These are phyloP conservation scores for Tarsius wallacei DNA, from an alignment of 2,797 vertebrate genomes.

Conservation along the genomic window DNA sequence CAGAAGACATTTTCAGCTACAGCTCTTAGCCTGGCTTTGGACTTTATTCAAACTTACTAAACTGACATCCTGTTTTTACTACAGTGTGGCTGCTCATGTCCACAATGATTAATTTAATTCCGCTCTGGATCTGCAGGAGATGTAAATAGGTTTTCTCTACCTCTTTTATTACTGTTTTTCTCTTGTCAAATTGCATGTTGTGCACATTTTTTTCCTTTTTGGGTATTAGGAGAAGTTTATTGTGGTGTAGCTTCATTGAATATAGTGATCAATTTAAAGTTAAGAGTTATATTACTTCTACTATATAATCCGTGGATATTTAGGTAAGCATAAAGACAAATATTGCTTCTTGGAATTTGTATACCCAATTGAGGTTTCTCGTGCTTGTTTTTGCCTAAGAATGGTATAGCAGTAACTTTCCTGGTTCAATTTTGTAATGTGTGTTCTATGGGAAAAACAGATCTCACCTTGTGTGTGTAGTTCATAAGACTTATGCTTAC, in stretches of 20 bases:
- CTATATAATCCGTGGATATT: conserved; percentile 85
- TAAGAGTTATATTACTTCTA: conserved; percentile 80
- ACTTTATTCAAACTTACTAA: conserved; percentile 94
- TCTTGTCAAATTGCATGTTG: conserved; percentile 88
- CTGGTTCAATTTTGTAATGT: not conserved
- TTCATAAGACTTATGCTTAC: not conserved
- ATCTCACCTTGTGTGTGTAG: not conserved
- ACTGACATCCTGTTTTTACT: conserved; percentile 85
- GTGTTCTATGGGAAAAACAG: not conserved
- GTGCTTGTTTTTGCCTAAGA: conserved; percentile 47
- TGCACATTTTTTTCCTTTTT: conserved; percentile 89
- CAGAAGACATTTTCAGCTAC: conserved; percentile 93
- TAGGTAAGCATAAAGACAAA: conserved; percentile 89
- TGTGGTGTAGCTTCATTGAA: conserved; percentile 83
- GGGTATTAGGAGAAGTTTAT: conserved; percentile 82
- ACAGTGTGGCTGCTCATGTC: conserved; percentile 85
- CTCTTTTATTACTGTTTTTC: conserved; percentile 70
- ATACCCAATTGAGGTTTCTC: conserved; percentile 28
- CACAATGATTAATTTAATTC: conserved; percentile 89
- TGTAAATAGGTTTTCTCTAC: conserved; percentile 74
- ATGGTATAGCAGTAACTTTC: not conserved
- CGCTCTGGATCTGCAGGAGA: conserved; percentile 73
- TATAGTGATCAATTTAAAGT: conserved; percentile 83
- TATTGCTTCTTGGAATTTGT: conserved; percentile 81
- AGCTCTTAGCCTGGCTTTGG: conserved; percentile 93